Percentiles rank a stretch among this genome's conserved stretches.
phyloP scores from a whole-genome alignment of 2,797 vertebrate species.

The Falco rusticolus region DNA sequence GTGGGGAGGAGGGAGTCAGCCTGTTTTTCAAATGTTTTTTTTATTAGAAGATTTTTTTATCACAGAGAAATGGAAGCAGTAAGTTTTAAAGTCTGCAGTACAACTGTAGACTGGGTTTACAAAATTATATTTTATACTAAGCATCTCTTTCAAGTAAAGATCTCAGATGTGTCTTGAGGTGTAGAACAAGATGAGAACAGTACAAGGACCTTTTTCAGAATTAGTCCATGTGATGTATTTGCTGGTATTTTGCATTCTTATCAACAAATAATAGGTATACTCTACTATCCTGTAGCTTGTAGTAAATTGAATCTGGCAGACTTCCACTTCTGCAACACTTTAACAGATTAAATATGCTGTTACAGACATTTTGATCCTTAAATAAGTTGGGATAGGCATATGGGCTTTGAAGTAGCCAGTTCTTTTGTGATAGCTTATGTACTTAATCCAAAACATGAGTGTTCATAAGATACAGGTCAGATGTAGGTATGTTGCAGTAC shows the following conservation, averaged over 20 bases:
- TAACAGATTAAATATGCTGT: not conserved
- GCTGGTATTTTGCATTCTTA: not conserved
- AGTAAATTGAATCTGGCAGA: not conserved
- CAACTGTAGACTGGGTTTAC: not conserved
- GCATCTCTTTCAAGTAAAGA: not conserved
- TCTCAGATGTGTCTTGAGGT: not conserved
- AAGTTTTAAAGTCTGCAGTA: not conserved
- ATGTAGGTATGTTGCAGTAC: not conserved
- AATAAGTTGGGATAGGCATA: not conserved
- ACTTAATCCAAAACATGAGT: not conserved
- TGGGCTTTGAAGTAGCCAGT: not conserved
- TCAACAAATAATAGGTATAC: not conserved
- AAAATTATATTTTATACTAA: not conserved
- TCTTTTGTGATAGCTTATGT: not conserved
- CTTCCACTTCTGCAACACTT: not conserved
- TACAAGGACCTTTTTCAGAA: not conserved
- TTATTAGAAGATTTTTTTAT: not conserved
- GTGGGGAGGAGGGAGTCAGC: not conserved
- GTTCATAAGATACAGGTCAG: not conserved
- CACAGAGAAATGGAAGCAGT: not conserved
- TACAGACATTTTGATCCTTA: not conserved
- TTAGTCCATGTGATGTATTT: not conserved
- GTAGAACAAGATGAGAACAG: not conserved
- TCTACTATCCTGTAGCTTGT: not conserved
- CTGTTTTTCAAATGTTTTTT: not conserved